A percentile compares a stretch with the other conserved stretches of the same genome.
Evolutionary conservation across 2,797 vertebrate genomes (phyloP).

Genomic region (Acanthopagrus latus): DNA sequence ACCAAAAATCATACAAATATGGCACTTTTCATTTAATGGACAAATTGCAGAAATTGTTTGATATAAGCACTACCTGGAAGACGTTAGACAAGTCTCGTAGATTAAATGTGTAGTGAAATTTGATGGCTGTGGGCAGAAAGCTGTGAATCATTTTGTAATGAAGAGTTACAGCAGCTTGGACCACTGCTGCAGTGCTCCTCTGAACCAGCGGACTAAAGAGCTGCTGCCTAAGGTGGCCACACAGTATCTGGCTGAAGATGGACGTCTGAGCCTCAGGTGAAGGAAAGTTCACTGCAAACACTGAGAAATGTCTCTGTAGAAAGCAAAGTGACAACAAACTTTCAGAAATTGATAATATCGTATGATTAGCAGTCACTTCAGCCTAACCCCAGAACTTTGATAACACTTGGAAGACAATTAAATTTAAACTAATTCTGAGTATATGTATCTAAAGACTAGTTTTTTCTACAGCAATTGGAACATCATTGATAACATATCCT

Average conservation of each 20-base stretch:
- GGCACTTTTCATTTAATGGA: slow-evolving; percentile 10
- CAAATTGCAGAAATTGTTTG: neutral
- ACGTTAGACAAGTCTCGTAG: slow-evolving; percentile 85
- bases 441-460: slow-evolving; percentile 10
- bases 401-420: neutral
- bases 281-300: slow-evolving; percentile 88
- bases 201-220: slow-evolving; percentile 78
- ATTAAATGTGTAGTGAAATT: slow-evolving; percentile 89
- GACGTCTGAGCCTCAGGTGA: slow-evolving; percentile 81
- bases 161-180: slow-evolving; percentile 83
- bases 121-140: slow-evolving; percentile 86
- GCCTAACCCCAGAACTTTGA: neutral
- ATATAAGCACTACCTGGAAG: slow-evolving; percentile 84
- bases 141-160: slow-evolving; percentile 83
- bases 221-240: slow-evolving; percentile 82
- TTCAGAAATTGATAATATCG: neutral
- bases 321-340: slow-evolving; percentile 20
- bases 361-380: neutral
- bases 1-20: slow-evolving; percentile 38
- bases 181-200: slow-evolving; percentile 69
- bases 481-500: neutral
- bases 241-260: slow-evolving; percentile 87
- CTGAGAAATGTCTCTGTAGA: slow-evolving; percentile 88
- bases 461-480: neutral
- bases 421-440: neutral